Percentiles rank a stretch among this genome's conserved stretches.
Evolutionary conservation across 2,113 vertebrate species (phyloP).

Genomic region (Egretta garzetta): DNA sequence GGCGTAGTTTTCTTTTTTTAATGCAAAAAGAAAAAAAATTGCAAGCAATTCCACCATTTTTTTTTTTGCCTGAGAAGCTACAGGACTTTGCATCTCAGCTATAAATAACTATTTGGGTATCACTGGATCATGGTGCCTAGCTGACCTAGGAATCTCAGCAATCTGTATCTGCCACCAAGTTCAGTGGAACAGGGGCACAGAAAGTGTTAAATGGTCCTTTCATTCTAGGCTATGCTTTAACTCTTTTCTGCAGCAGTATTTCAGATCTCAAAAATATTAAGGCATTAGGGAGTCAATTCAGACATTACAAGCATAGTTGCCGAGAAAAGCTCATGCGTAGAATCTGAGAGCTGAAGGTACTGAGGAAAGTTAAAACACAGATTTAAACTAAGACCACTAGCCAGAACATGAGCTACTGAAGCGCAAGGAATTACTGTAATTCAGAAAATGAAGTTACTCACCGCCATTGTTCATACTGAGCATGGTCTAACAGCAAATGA

Average conservation of each 20-base stretch:
- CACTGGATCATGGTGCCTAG: not conserved
- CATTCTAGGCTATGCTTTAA: not conserved
- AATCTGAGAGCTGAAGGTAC: not conserved
- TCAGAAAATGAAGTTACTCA: not conserved
- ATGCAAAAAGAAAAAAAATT: not conserved
- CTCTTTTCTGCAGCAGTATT: not conserved
- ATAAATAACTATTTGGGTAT: not conserved
- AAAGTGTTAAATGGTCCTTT: not conserved
- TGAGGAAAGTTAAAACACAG: not conserved
- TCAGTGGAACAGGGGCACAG: not conserved
- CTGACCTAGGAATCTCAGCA: not conserved
- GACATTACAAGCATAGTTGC: not conserved
- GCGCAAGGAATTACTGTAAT: not conserved
- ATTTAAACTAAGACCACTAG: not conserved
- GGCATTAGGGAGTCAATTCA: not conserved
- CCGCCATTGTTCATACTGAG: not conserved
- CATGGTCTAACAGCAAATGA: not conserved
- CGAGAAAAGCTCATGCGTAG: not conserved
- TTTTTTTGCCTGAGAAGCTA: not conserved
- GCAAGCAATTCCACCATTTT: not conserved
- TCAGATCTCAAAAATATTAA: not conserved
- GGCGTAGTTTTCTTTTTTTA: not conserved
- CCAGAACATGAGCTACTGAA: not conserved
- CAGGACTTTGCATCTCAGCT: not conserved
- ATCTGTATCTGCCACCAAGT: not conserved